phyloP scores from a whole-genome alignment of 2,888 invertebrate species.

The Allacma fusca region DNA sequence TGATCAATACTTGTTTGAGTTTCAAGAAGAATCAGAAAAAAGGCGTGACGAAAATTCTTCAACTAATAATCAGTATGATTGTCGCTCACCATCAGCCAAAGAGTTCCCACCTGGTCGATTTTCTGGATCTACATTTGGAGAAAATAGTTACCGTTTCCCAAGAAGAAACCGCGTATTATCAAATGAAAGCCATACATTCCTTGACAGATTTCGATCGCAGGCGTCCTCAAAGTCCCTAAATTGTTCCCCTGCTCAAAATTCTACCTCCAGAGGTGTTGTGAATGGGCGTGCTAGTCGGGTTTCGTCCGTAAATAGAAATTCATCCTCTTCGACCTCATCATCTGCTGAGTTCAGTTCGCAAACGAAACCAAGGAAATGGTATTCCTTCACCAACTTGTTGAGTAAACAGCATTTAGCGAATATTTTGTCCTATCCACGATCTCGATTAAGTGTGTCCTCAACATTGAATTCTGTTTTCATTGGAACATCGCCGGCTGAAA shows the following conservation, averaged over 20 bases:
- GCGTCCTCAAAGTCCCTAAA: constrained; percentile 42
- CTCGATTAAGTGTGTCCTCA: constrained; percentile 59
- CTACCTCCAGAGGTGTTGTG: neutral
- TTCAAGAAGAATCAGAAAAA: constrained; percentile 13
- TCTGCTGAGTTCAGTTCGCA: constrained; percentile 48
- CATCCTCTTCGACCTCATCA: constrained; percentile 26
- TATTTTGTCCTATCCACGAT: constrained; percentile 55
- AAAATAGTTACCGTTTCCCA: constrained; percentile 21
- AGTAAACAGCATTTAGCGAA: constrained; percentile 58
- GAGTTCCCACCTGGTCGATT: neutral
- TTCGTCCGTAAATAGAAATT: constrained; percentile 33
- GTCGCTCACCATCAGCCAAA: constrained; percentile 3
- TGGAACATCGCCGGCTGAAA: constrained; percentile 36
- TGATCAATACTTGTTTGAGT: constrained; percentile 48
- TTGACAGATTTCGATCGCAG: constrained; percentile 58
- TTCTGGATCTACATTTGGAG: neutral
- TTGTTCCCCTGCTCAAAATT: constrained; percentile 20
- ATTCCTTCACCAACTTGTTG: constrained; percentile 60
- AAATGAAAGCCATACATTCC: constrained; percentile 47
- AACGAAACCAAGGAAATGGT: constrained; percentile 59
- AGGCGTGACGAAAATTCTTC: neutral
- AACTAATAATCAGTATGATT: neutral
- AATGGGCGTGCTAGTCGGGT: constrained; percentile 16
- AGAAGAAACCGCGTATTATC: constrained; percentile 29
- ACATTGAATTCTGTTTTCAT: constrained; percentile 57